phyloP scores from a whole-genome alignment of 2,888 invertebrate genomes.

The Xestia rhomboidea region DNA sequence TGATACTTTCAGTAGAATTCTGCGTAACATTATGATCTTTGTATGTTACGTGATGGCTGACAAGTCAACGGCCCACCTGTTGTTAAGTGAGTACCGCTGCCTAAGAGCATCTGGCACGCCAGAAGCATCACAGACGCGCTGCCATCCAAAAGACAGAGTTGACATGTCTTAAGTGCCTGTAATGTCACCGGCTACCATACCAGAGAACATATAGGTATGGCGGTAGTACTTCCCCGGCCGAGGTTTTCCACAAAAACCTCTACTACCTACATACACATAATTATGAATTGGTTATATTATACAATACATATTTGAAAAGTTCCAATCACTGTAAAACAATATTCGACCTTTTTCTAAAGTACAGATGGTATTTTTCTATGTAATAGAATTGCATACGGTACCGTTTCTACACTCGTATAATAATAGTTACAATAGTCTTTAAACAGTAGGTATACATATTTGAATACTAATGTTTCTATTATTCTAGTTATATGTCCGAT shows the following conservation, averaged over 20 bases:
- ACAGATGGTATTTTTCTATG: background rate
- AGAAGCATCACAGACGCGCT: background rate
- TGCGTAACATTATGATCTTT: background rate
- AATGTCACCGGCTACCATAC: background rate
- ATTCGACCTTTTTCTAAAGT: background rate
- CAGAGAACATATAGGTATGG: background rate
- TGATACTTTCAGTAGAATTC: conserved; percentile 25
- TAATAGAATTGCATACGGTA: conserved; percentile 52
- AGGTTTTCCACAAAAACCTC: background rate
- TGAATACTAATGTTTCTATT: conserved; percentile 63
- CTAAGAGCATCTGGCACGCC: background rate
- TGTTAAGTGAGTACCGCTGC: background rate
- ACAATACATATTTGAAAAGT: background rate
- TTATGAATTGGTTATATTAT: background rate
- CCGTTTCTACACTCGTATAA: conserved; percentile 34
- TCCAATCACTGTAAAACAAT: background rate
- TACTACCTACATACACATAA: background rate
- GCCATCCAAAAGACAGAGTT: background rate
- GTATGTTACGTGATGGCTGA: background rate
- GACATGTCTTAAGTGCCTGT: background rate
- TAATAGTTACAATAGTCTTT: conserved; percentile 55
- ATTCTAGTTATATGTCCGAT: conserved; percentile 42
- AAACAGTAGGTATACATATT: conserved; percentile 66
- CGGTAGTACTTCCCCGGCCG: background rate
- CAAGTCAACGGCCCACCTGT: background rate